phyloP scores from a whole-genome alignment of 2,888 invertebrate species.

The Drosophila kanekoi region DNA sequence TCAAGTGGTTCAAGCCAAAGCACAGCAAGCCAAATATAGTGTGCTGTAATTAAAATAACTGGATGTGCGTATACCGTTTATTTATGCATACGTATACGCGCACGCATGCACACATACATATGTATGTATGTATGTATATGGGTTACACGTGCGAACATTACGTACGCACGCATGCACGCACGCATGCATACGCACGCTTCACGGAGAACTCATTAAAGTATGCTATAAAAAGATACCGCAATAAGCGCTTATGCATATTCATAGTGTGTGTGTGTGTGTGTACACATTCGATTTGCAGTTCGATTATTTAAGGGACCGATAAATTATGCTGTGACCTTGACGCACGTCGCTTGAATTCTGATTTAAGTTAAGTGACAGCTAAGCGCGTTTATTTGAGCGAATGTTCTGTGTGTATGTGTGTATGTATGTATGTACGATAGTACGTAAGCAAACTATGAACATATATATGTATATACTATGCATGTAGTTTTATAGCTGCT shows the following conservation, averaged over 20 bases:
- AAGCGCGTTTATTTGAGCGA: too few species aligned
- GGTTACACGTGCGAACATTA: not conserved
- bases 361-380: conserved; percentile 21
- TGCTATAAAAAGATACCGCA: conserved; percentile 49
- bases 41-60: conserved; percentile 2
- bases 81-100: conserved; percentile 1
- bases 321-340: conserved; percentile 55
- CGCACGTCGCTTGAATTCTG: conserved; percentile 22
- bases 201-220: conserved; percentile 49
- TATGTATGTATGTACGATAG: too few species aligned
- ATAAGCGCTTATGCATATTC: conserved; percentile 11
- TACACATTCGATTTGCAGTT: conserved; percentile 39
- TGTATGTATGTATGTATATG: not conserved
- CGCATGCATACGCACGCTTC: not conserved
- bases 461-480: not conserved
- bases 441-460: not conserved
- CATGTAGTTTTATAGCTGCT: not conserved
- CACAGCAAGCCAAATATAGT: conserved; percentile 4
- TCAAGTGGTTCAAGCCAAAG: not conserved
- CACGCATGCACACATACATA: not conserved
- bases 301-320: conserved; percentile 41
- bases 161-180: not conserved
- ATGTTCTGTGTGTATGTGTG: too few species aligned
- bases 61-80: not conserved
- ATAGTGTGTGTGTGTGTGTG: conserved; percentile 14